Evolutionary conservation across 2,797 vertebrate species (phyloP), one percentile per base, ranked within the genome.

Genomic region (Cryptoprocta ferox): DNA sequence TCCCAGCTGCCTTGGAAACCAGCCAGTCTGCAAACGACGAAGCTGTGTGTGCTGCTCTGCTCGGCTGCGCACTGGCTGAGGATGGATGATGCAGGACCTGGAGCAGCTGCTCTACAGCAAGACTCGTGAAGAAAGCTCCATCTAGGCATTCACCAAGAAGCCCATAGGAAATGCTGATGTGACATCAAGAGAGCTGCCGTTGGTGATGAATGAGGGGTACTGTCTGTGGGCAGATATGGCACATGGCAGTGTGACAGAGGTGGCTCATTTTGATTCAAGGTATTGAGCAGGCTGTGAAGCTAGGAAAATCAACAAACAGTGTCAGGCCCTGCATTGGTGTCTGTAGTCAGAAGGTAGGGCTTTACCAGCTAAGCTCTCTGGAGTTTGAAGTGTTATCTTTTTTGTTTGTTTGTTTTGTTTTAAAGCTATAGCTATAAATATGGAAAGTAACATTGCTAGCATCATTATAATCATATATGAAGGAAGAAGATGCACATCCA

Each of bases 391-490:
- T 10, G 2, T 53, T 71, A 32, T 12, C 39, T 71, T 45, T 8
- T 42, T 75, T 73, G 5, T 45, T 28, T 42, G 28, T 13, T 28
- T 73, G 2, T 39, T 75, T 83, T n/a, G 65, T 63, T 80, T 61
- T 50, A 30, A 19, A 95, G 35, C 35, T 76, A 15, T 81, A 56
- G 59, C 45, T 71, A 97, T 96, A 97, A 93, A 95, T 96, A 88
- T 75, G 75, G 73, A 84, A 92, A 88, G 80, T 83, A 92, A 85
- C 53, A 89, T 83, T 81, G 37, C 76, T 83, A 96, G 56, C 50
- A 85, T 91, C 56, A 42, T 94, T 96, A 95, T 95, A 89, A 61
- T 97, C 91, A 66, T 90, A 85, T 73, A 61, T n/a, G 91, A 93
- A 95, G 92, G 79, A 82, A 81, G 80, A n/a, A 48, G 82, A 85